Conservation (phyloP, 37 sponge, comb jelly and placozoan species). For the Chondrilla cf. caribensis region DNA sequence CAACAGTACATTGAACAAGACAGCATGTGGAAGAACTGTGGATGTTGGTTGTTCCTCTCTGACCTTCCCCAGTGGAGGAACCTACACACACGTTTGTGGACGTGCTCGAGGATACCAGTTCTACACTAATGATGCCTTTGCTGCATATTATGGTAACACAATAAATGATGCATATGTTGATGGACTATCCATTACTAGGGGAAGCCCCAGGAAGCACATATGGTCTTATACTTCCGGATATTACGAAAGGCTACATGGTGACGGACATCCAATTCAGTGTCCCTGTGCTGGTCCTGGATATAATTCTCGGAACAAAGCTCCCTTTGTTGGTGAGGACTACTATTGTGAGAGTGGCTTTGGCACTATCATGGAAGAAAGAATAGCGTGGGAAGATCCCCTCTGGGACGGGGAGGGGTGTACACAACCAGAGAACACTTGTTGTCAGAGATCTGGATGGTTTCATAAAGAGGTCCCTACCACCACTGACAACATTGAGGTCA, state of each 20-base stretch:
- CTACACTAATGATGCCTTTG: background rate
- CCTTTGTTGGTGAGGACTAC: constrained; percentile 32
- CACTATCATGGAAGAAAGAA: background rate
- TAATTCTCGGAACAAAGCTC: background rate
- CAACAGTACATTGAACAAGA: background rate
- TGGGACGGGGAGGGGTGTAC: constrained; percentile 37
- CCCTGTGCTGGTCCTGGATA: background rate
- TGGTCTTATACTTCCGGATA: background rate
- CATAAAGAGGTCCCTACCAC: constrained; percentile 9
- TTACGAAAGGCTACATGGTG: background rate
- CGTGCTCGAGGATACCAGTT: constrained; percentile 7
- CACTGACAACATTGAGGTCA: constrained; percentile 27
- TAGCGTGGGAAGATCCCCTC: constrained; percentile 26
- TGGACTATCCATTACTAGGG: constrained; percentile 10
- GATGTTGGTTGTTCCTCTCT: background rate
- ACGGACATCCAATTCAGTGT: background rate
- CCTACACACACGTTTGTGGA: constrained; percentile 21
- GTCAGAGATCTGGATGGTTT: constrained; percentile 23
- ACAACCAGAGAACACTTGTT: background rate
- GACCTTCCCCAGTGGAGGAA: background rate
- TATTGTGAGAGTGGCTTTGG: constrained; percentile 39
- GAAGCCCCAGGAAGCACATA: background rate
- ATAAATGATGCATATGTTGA: constrained; percentile 7
- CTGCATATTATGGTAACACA: background rate
- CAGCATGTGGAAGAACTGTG: constrained; percentile 4